Conservation (phyloP, 2,797 vertebrate genomes). For the Rhyacichthys aspro region DNA sequence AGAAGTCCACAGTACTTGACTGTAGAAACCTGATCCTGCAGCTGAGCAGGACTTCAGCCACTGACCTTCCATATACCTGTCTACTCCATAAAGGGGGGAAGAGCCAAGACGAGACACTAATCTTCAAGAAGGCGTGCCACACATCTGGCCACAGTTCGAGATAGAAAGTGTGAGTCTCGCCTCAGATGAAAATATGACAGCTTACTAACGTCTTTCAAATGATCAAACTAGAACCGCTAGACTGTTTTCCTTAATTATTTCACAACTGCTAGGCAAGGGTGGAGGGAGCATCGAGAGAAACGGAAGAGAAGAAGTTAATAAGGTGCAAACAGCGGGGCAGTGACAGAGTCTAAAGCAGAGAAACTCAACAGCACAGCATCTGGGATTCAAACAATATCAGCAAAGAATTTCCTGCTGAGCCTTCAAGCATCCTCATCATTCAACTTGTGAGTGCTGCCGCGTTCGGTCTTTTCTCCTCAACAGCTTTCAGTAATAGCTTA, state of each 20-base stretch:
- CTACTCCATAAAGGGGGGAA: neutral
- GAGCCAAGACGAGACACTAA: slow-evolving; percentile 9
- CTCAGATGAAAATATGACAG: slow-evolving; percentile 26
- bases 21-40: slow-evolving; percentile 22
- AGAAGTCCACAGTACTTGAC: neutral
- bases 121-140: slow-evolving; percentile 24
- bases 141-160: slow-evolving; percentile 68
- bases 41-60: slow-evolving; percentile 4
- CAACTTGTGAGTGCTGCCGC: slow-evolving; percentile 65
- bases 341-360: slow-evolving; percentile 23
- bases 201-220: slow-evolving; percentile 26
- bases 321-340: slow-evolving; percentile 15
- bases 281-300: slow-evolving; percentile 30
- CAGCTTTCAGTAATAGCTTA: slow-evolving; percentile 10
- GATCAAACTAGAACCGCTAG: slow-evolving; percentile 25
- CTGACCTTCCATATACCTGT: slow-evolving; percentile 19
- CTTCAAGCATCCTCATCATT: slow-evolving; percentile 32
- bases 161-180: slow-evolving; percentile 25
- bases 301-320: slow-evolving; percentile 15
- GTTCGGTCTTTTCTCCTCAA: slow-evolving; percentile 30
- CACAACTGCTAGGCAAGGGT: slow-evolving; percentile 33
- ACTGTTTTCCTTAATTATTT: slow-evolving; percentile 40
- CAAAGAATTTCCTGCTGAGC: slow-evolving; percentile 38
- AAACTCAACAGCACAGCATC: slow-evolving; percentile 23
- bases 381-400: slow-evolving; percentile 23